phyloP scores from a whole-genome alignment of 2,888 invertebrate genomes.

The Coleophora flavipennella region DNA sequence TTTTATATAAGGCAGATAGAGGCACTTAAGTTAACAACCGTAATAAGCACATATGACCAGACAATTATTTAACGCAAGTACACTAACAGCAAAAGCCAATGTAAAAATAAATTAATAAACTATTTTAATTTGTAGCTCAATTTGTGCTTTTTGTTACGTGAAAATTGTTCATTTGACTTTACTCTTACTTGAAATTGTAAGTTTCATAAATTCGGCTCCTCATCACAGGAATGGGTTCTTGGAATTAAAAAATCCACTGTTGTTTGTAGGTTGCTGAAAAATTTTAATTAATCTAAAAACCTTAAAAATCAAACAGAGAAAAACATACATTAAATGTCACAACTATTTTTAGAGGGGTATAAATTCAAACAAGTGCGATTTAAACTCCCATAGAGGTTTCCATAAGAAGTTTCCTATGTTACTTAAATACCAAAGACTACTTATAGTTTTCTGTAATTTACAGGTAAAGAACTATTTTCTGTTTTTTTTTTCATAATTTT shows the following conservation, averaged over 20 bases:
- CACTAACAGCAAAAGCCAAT: conserved; percentile 1
- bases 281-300: conserved; percentile 1
- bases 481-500: too few species aligned
- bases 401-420: too few species aligned
- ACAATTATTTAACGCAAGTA: conserved; percentile 1
- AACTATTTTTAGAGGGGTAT: too few species aligned
- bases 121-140: conserved; percentile 53
- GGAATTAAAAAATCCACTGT: conserved; percentile 51
- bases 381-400: too few species aligned
- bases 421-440: too few species aligned
- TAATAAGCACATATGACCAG: conserved; percentile 10
- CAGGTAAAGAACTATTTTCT: too few species aligned
- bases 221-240: conserved; percentile 66
- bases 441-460: too few species aligned
- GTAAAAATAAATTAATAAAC: conserved; percentile 35
- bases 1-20: conserved; percentile 48
- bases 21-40: conserved; percentile 51
- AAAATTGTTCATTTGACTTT: conserved; percentile 41
- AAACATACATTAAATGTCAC: too few species aligned
- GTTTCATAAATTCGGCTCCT: conserved; percentile 15
- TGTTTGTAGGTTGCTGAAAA: conserved; percentile 48
- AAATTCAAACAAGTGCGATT: too few species aligned
- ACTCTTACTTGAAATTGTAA: conserved; percentile 31
- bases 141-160: conserved; percentile 60
- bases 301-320: too few species aligned